A percentile compares a stretch with the other conserved stretches of the same genome.
Conservation (phyloP, 2,888 invertebrate genomes). For the Boloria euphrosyne region DNA sequence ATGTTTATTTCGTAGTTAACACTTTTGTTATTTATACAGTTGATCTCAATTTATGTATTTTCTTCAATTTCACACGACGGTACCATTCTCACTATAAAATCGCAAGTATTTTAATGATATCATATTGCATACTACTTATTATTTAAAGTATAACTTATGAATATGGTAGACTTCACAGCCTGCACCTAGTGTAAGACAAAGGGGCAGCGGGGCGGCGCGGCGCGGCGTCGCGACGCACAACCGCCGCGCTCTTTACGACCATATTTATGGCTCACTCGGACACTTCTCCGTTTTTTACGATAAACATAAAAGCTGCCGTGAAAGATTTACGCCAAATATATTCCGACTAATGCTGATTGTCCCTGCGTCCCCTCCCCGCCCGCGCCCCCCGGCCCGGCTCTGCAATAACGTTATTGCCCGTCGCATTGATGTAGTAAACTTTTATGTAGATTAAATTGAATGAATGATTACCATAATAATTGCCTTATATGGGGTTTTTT, state of each 20-base stretch:
- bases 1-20: no score
- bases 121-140: no score
- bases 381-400: slow-evolving; percentile 43
- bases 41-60: no score
- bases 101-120: no score
- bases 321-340: slow-evolving; percentile 80
- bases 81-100: no score
- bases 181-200: not conserved
- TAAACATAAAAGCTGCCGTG: slow-evolving; percentile 79
- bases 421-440: slow-evolving; percentile 30
- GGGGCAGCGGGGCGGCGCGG: slow-evolving; percentile 2
- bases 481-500: not conserved
- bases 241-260: slow-evolving; percentile 62
- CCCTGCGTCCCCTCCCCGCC: slow-evolving; percentile 45
- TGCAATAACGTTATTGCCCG: slow-evolving; percentile 41
- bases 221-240: slow-evolving; percentile 20
- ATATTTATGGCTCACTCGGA: slow-evolving; percentile 74
- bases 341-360: slow-evolving; percentile 79
- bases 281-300: slow-evolving; percentile 79
- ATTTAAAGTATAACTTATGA: not conserved
- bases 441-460: slow-evolving; percentile 37
- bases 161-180: not conserved
- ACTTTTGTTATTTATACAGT: no score
- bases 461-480: slow-evolving; percentile 3
- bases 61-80: no score